Base-by-base conservation (phyloP, 2,113 vertebrate species). In the Okapia johnstoni region DNA sequence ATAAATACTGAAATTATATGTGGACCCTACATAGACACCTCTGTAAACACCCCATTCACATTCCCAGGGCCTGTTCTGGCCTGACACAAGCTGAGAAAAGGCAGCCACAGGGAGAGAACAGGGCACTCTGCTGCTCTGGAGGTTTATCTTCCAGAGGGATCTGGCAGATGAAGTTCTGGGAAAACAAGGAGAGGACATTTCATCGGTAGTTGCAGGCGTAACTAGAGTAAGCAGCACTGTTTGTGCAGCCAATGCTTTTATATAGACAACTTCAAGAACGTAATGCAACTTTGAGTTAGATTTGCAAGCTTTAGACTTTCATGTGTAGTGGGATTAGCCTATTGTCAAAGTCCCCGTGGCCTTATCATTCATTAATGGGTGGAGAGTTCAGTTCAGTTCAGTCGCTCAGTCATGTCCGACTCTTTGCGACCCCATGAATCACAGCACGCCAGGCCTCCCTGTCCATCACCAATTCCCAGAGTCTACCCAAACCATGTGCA, bases 241-340 rank as follows among this genome's bases (percentile, higher is more conserved):
- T 90, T 11, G 14, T 3, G n/a, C 40, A 89, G 91, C 1, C 14
- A 63, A 85, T 28, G 15, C 40, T 97, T 76, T 88, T 85, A 66
- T 48, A 30, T 15, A 66, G 80, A 90, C 26, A 88, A 63, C 77
- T 63, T 76, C n/a, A 63, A 93, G 63, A 87, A 79, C 4, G 19
- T 11, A 66, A 61, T 95, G 87, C 85, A 94, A 46, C 58, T 76
- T 11, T 33, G 13, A 79, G 79, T 88, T 89, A 77, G 40, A 54
- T 43, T 77, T 10, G 13, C 43, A 79, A 63, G 61, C 57, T 48
- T 92, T 48, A 76, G 23, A 87, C 48, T 63, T 1, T 48, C 9
- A 15, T 33, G 21, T n/a, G 50, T 36, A 57, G 57, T 48, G 50
- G 61, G 76, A 70, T 40, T 43, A 86, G 15, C 30, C 54, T 96